Evolutionary conservation across 2,888 invertebrate species (phyloP), one percentile per base, ranked within the genome.

Genomic region (Eupithecia subfuscata): DNA sequence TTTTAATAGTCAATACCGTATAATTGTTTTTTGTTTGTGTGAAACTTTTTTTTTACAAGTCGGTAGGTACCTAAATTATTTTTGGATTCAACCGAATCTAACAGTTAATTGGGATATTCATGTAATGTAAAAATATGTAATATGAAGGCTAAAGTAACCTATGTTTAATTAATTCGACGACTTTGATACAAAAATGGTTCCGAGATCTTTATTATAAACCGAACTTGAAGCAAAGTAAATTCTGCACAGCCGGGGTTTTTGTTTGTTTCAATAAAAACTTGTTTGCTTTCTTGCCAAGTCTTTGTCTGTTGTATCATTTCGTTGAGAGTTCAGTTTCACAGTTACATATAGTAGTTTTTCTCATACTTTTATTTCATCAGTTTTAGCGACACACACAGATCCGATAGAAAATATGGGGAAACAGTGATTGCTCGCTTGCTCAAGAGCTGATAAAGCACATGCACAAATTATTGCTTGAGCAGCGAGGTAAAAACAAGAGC

Each of bases 401-500:
- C n/a, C n/a, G 52, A 52, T n/a, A n/a, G 8, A 48, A 52, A 52
- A 52, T 52, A 52, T 52, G n/a, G 1, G 3, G 52, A 52, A 52
- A 52, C n/a, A 52, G 48, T 6, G 2, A n/a, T 52, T 52, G 9
- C 52, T 52, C n/a, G 52, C 9, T 52, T 52, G n/a, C 52, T 52
- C 52, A n/a, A 52, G 11, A n/a, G n/a, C n/a, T 52, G 52, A 52
- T 52, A 52, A 52, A 52, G n/a, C 52, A 52, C 52, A 52, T 52
- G 3, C 52, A 9, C 9, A 9, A 52, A n/a, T 52, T 11, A 52
- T 52, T 52, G n/a, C 9, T n/a, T 52, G 2, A n/a, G 18, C 48
- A 1, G 48, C 3, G 1, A 4, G 3, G 5, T 4, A 48, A 18
- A 48, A 18, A 14, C n/a, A 48, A 48, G 18, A 48, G 34, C 34